Evolutionary conservation across 2,888 invertebrate genomes (phyloP), one percentile per base, ranked within the genome.

Genomic region (Campoplex nolae): DNA sequence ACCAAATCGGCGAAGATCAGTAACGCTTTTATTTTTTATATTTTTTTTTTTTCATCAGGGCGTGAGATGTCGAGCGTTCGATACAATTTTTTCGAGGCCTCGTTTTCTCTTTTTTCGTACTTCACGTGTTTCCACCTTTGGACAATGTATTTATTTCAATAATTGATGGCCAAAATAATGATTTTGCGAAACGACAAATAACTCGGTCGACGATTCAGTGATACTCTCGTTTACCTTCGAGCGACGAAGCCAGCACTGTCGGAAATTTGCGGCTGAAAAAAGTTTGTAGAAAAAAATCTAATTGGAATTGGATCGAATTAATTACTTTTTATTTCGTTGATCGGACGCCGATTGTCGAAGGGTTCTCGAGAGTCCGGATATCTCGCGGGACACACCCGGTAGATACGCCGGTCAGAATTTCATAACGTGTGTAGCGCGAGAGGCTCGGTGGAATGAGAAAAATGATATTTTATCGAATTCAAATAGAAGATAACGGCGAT

Each of bases 381-480:
- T 56, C 54, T 6, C 23, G 23, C 38, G 38, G 38, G 58, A 58
- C 28, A 68, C 23, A 11, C 23, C 42, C 23, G 11, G 6, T 71
- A 51, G 23, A 62, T 75, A 32, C 62, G 45, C n/a, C 32, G 74
- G 3, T 58, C 45, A 13, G 42, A 58, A 58, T 28, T 16, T 42
- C 58, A 23, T 42, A 58, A 51, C 51, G 6, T 23, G 6, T 23
- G 23, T 23, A 23, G 23, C 23, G 1, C 9, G n/a, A 9, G 38
- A 6, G 58, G 85, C 75, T 83, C 68, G 78, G 23, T 58, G 23
- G 45, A 83, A 83, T 35, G 75, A 54, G 70, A 83, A 83, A 62
- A 86, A 83, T 79, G 79, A 74, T 70, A 85, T 79, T 79, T 83
- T 86, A 86, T 83, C 85, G 54, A 75, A 86, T 86, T 83, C 83